Conservation (phyloP, 2,888 invertebrate species). For the Cheilosia urbana region DNA sequence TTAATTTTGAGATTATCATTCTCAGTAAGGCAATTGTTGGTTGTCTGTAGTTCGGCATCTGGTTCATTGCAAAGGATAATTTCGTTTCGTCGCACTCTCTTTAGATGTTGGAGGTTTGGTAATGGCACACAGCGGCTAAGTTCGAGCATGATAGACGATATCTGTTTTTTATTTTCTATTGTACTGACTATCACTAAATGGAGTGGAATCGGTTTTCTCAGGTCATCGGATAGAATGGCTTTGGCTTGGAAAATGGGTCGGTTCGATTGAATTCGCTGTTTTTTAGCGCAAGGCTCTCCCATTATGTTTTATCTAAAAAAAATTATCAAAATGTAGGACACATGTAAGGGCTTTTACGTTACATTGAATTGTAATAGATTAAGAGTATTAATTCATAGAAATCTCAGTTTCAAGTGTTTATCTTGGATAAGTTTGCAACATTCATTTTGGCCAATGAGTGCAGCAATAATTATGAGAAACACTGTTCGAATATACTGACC, state of each 20-base stretch:
- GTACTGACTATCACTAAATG: constrained; percentile 86
- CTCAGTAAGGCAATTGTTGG: background rate
- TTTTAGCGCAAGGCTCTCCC: constrained; percentile 56
- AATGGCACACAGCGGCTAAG: constrained; percentile 87
- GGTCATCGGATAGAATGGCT: constrained; percentile 86
- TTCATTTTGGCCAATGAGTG: too few species aligned
- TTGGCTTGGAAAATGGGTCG: constrained; percentile 78
- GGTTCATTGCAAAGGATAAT: constrained; percentile 85
- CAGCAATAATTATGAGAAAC: too few species aligned
- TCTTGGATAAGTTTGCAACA: too few species aligned
- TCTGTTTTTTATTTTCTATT: constrained; percentile 86
- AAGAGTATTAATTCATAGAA: too few species aligned
- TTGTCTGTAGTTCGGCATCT: constrained; percentile 2
- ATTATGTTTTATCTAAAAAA: constrained; percentile 17
- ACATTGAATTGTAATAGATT: too few species aligned
- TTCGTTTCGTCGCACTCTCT: constrained; percentile 87
- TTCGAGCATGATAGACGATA: constrained; percentile 86
- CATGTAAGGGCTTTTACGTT: too few species aligned
- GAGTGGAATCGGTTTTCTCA: constrained; percentile 84
- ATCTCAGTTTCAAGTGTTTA: too few species aligned
- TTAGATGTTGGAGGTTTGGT: constrained; percentile 88
- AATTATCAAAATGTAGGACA: background rate
- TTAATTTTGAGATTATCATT: background rate
- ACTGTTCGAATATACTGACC: too few species aligned
- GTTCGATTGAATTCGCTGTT: constrained; percentile 14